Evolutionary conservation across 2,113 vertebrate genomes (phyloP).

Genomic region (Triplophysa dalaica): DNA sequence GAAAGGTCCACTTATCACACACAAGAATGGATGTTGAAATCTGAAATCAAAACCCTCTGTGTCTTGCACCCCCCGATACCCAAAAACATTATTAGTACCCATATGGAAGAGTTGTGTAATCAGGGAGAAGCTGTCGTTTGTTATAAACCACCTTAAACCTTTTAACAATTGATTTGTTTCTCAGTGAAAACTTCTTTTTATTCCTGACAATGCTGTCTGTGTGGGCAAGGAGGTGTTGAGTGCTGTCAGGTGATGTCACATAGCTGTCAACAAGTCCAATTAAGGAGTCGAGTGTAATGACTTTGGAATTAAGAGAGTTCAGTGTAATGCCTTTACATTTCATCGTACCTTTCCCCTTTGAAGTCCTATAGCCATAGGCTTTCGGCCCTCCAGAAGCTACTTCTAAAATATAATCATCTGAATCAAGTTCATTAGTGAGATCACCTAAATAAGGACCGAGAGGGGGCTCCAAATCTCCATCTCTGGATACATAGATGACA

Average conservation of each 20-base stretch:
- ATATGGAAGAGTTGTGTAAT: constrained; percentile 14
- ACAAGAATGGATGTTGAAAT: background rate
- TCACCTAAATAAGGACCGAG: background rate
- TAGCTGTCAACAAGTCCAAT: no score
- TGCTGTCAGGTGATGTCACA: background rate
- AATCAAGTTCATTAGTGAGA: no score
- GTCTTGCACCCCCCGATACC: no score
- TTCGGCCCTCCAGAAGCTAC: no score
- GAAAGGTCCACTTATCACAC: background rate
- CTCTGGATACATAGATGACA: background rate
- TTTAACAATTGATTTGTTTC: background rate
- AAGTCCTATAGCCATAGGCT: no score
- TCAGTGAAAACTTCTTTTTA: constrained; percentile 1
- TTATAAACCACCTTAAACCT: constrained; percentile 22
- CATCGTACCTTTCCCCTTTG: no score
- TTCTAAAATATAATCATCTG: no score
- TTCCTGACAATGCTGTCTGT: background rate
- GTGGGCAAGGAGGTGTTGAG: background rate
- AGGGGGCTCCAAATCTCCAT: constrained; percentile 10
- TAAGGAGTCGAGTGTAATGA: no score
- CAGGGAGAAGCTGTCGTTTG: constrained; percentile 2
- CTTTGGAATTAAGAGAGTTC: no score
- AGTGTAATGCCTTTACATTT: no score
- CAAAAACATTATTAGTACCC: background rate
- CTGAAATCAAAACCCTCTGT: no score